phyloP scores from a whole-genome alignment of 1,140 invertebrate species.

The Meloidogyne hapla region DNA sequence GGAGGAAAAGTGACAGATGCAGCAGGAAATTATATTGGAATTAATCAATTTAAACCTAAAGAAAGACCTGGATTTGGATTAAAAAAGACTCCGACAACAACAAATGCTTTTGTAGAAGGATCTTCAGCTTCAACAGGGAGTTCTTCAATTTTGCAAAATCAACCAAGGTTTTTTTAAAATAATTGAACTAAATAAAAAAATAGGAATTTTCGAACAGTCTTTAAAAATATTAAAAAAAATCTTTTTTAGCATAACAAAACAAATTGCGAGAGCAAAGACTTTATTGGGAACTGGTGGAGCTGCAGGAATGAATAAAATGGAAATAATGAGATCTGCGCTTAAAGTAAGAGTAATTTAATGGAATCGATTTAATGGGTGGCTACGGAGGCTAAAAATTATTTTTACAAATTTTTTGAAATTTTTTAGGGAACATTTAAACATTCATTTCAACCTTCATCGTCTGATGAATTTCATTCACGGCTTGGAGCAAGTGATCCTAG shows the following conservation, averaged over 20 bases:
- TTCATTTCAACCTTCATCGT: slow-evolving; percentile 33
- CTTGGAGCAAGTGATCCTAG: slow-evolving; percentile 44
- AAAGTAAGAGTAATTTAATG: slow-evolving; percentile 9
- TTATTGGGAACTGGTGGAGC: slow-evolving; percentile 23
- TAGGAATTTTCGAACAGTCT: slow-evolving; percentile 7
- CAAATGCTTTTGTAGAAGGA: neutral
- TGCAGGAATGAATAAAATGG: slow-evolving; percentile 19
- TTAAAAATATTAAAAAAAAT: neutral
- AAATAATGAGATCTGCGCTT: slow-evolving; percentile 41
- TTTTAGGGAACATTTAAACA: slow-evolving; percentile 42
- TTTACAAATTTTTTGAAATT: too few species aligned
- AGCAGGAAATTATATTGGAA: neutral
- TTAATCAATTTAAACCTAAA: neutral
- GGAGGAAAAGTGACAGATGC: neutral
- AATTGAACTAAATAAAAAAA: neutral
- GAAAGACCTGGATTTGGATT: slow-evolving; percentile 48
- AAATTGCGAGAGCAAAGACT: slow-evolving; percentile 20
- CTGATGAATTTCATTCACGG: slow-evolving; percentile 3
- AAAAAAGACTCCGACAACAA: slow-evolving; percentile 4
- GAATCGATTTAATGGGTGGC: too few species aligned
- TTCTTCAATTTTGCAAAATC: slow-evolving; percentile 1
- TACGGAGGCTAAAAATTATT: too few species aligned
- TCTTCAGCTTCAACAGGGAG: neutral
- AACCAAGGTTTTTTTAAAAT: neutral
- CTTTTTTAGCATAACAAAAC: slow-evolving; percentile 22